Evolutionary conservation across 2,888 invertebrate genomes (phyloP), one percentile per base, ranked within the genome.

Genomic region (Andrena dorsata): DNA sequence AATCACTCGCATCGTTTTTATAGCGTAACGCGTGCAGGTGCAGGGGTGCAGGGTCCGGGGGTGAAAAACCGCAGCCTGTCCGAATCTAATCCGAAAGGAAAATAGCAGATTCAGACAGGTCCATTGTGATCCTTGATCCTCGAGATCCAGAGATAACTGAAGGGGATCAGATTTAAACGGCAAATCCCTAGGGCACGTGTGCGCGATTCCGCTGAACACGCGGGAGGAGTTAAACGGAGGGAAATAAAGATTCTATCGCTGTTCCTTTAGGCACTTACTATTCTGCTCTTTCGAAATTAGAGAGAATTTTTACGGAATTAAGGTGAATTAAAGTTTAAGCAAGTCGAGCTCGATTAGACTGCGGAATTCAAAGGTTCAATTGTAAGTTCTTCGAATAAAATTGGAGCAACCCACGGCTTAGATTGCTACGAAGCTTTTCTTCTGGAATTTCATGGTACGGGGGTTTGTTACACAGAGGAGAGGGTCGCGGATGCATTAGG

Each of bases 21-120:
- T 30, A 30, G 8, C 26, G 20, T 13, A 58, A 41, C 20, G 2
- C 10, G 7, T 3, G 60, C 72, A 80, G 80, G 80, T 80, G 79
- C 71, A 61, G 7, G 16, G 53, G 6, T 20, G 56, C 32, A 32
- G 26, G 35, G 53, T 68, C 72, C 68, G 64, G 64, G 2, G 53
- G 81, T 65, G 23, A 16, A 13, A 75, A 76, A 66, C 83, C 84
- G 41, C 81, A 71, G 83, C 76, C 69, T 69, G 75, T 85, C 53
- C 47, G 69, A 64, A 61, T 81, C 70, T 89, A 90, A 91, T 91
- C 90, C 88, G 70, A 72, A 88, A 86, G 61, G 76, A 89, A 89
- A 89, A 90, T 89, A 88, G 63, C 66, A 75, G 73, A 74, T 83
- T 75, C 80, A 80, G 73, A 80, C 72, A 80, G 66, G 41, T 74